Evolutionary conservation across 2,113 vertebrate genomes (phyloP), one percentile per base, ranked within the genome.

Genomic region (Alectura lathami): DNA sequence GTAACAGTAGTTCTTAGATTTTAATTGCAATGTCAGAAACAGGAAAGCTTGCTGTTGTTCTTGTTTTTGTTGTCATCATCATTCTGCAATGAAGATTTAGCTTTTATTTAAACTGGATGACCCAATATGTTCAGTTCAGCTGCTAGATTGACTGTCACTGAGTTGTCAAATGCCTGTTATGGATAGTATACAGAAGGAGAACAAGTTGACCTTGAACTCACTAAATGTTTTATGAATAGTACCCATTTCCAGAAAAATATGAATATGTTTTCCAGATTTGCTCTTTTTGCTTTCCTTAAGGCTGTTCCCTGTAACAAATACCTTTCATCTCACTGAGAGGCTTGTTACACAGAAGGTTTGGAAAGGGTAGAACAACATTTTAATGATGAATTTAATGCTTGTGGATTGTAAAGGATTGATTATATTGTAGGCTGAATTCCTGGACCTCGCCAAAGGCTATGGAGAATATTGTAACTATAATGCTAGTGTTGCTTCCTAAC

Each of bases 181-280:
- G 82, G 93, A 96, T 70, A 86, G 76, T 60, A 76, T 75, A 84
- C n/a, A 76, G 86, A 74, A 94, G 86, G 93, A 96, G 94, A 96
- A 93, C 75, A 27, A 72, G 85, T 51, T 93, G 97, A 95, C 97
- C 97, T 96, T 97, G 96, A 98, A 96, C 94, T 95, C 50, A 4
- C 68, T 92, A 86, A 93, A 95, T 94, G 95, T 94, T 97, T 97
- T 95, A 97, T 90, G 95, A 96, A 91, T 94, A 81, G 75, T 75
- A 94, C 89, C 78, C 77, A 69, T 95, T 95, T 98, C 96, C 93
- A 97, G 87, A 96, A 97, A 97, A 90, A 95, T 60, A 94, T 57
- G 54, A 94, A 97, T 97, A 93, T 59, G 70, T 97, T 98, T 97
- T 97, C 96, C 97, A 97, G 94, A 97, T 81, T 93, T 91, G 54